Percentiles rank a stretch among this genome's conserved stretches.
Evolutionary conservation across 2,113 vertebrate species (phyloP).

Genomic region (Mus pahari): DNA sequence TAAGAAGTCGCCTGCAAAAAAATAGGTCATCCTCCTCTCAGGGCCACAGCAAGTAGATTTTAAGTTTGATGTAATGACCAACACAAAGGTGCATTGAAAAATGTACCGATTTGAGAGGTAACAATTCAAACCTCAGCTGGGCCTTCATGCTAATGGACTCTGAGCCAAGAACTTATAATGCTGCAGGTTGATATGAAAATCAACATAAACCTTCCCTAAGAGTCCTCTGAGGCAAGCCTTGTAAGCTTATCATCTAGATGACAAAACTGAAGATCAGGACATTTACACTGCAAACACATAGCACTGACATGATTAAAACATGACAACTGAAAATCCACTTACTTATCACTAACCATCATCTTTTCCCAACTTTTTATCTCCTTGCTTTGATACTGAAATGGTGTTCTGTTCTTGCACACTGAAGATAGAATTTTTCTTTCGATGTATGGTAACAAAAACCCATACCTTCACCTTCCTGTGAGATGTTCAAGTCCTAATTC

Average conservation of each 20-base stretch:
- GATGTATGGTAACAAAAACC: background rate
- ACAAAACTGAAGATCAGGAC: constrained; percentile 48
- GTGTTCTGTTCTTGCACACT: background rate
- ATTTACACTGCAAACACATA: constrained; percentile 30
- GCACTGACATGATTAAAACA: background rate
- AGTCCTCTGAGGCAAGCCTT: background rate
- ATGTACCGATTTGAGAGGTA: background rate
- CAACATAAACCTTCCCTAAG: background rate
- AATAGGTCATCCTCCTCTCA: background rate
- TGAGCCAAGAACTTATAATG: constrained; percentile 50
- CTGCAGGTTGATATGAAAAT: background rate
- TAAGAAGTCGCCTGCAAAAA: background rate
- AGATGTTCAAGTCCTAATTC: background rate
- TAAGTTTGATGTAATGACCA: constrained; percentile 30
- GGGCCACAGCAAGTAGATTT: background rate
- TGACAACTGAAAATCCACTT: background rate
- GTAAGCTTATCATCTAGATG: background rate
- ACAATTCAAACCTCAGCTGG: constrained; percentile 12
- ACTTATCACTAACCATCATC: background rate
- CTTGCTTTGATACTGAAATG: constrained; percentile 2
- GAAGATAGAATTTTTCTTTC: constrained; percentile 47
- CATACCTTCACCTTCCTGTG: background rate
- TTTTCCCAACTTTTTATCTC: constrained; percentile 45
- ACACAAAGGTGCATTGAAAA: background rate
- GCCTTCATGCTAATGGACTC: constrained; percentile 41